Evolutionary conservation across 1,140 invertebrate species (phyloP).

Genomic region (Drosophila nannoptera): DNA sequence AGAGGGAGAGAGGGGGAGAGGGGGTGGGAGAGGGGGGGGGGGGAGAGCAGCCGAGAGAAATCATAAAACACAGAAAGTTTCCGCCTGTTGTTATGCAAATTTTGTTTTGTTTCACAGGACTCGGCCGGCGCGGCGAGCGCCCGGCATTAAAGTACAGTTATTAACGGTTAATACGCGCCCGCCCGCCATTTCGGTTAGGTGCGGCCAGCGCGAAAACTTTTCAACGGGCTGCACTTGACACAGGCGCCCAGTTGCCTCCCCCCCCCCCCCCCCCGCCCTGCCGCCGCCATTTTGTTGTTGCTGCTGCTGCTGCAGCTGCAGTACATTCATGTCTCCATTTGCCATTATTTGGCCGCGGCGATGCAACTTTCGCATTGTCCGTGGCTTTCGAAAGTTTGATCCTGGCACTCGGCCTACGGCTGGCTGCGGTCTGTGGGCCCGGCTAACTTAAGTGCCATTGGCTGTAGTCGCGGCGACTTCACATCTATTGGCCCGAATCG

Average conservation of each 20-base stretch:
- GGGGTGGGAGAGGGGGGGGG: not conserved
- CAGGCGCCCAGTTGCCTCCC: too few species aligned
- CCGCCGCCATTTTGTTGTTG: not conserved
- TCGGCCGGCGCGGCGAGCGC: constrained; percentile 1
- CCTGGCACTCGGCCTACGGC: constrained; percentile 25
- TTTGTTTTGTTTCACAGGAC: constrained; percentile 39
- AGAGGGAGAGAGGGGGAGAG: not conserved
- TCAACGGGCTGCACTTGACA: constrained; percentile 51
- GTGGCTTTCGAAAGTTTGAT: constrained; percentile 42
- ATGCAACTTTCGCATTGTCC: constrained; percentile 40
- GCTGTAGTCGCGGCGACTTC: constrained; percentile 22
- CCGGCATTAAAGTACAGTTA: constrained; percentile 51
- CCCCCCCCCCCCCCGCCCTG: not conserved
- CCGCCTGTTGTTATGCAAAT: constrained; percentile 65
- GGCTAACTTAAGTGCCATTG: constrained; percentile 35
- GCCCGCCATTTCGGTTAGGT: constrained; percentile 29
- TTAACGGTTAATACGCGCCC: constrained; percentile 66
- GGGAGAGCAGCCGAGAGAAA: constrained; percentile 25
- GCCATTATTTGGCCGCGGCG: constrained; percentile 25
- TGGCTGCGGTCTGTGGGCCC: constrained; percentile 22
- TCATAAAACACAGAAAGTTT: constrained; percentile 71
- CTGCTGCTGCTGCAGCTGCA: not conserved
- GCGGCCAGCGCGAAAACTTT: constrained; percentile 31
- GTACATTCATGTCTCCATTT: constrained; percentile 30
- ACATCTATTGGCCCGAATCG: too few species aligned